phyloP scores from a whole-genome alignment of 2,113 vertebrate species.

The Hemibagrus wyckioides region DNA sequence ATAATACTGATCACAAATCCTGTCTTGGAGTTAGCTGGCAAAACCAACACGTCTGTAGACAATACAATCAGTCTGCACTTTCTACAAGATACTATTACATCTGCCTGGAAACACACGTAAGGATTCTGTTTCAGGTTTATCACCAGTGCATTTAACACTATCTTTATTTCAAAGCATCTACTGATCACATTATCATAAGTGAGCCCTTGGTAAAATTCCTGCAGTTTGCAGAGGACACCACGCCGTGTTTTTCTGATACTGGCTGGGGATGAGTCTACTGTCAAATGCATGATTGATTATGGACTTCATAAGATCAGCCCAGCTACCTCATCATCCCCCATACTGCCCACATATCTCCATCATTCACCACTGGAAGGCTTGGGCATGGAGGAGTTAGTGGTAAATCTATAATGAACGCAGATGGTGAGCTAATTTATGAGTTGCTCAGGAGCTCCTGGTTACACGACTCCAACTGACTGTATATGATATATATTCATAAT shows the following conservation, averaged over 20 bases:
- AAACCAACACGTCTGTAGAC: not conserved
- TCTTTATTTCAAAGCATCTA: not conserved
- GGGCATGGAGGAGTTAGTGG: too few species aligned
- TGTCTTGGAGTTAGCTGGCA: not conserved
- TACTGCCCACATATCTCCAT: not conserved
- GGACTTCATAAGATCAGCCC: not conserved
- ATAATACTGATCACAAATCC: not conserved
- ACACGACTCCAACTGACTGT: too few species aligned
- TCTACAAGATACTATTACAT: constrained; percentile 4
- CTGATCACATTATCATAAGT: not conserved
- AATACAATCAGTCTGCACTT: not conserved
- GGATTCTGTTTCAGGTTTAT: constrained; percentile 2
- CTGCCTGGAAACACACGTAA: not conserved
- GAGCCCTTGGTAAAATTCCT: not conserved
- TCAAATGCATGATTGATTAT: not conserved
- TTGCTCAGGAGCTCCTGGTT: too few species aligned
- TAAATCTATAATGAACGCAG: too few species aligned
- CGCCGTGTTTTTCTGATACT: not conserved
- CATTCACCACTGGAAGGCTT: too few species aligned
- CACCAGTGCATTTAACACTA: not conserved
- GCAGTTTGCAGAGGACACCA: too few species aligned
- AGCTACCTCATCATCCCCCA: not conserved
- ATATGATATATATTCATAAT: too few species aligned
- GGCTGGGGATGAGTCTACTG: not conserved
- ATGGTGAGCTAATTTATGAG: too few species aligned